phyloP scores from a whole-genome alignment of 2,797 vertebrate genomes.

The Chaetophractus vellerosus region DNA sequence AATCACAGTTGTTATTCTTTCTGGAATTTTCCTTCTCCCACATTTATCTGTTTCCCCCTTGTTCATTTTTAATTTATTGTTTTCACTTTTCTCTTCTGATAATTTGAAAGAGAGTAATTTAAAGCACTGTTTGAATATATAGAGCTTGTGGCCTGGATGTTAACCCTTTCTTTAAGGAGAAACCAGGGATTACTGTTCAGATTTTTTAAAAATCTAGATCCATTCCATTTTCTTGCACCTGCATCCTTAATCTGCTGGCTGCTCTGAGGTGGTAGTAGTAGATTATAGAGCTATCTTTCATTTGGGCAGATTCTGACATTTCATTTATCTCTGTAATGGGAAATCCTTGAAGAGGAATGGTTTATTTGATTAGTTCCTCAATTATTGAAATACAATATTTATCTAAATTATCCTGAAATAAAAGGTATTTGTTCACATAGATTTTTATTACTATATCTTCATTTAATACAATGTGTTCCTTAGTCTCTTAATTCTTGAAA shows the following conservation, averaged over 20 bases:
- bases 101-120: background rate
- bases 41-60: background rate
- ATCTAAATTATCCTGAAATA: background rate
- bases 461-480: background rate
- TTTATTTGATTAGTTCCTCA: no score
- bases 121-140: background rate
- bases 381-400: background rate
- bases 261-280: background rate
- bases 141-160: background rate
- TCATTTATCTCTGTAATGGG: no score
- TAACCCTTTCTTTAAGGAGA: background rate
- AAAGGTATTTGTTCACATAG: background rate
- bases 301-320: no score
- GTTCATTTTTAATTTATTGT: background rate
- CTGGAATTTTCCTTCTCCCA: background rate
- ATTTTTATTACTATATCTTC: background rate
- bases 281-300: background rate
- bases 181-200: background rate
- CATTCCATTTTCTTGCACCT: background rate
- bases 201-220: background rate
- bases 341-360: no score
- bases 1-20: background rate
- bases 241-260: background rate
- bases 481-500: background rate
- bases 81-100: background rate